Evolutionary conservation across 2,797 vertebrate species (phyloP).

Genomic region (Fundulus diaphanus): DNA sequence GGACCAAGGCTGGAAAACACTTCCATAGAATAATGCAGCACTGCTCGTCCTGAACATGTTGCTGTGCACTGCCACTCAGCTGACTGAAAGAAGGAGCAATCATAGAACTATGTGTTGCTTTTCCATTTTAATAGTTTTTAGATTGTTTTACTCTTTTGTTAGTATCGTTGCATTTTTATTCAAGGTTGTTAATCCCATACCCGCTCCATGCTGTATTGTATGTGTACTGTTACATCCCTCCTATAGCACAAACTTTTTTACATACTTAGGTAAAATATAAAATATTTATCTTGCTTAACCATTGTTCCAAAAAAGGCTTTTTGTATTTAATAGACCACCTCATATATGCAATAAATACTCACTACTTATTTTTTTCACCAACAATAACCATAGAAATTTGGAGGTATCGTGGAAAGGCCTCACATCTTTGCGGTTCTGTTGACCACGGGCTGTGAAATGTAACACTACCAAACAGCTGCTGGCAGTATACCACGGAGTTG

Average conservation of each 20-base stretch:
- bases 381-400: constrained; percentile 33
- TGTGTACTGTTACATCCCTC: neutral
- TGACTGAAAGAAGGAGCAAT: no score
- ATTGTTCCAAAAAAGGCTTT: neutral
- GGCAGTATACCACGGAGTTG: constrained; percentile 41
- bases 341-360: neutral
- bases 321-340: neutral
- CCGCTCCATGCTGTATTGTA: no score
- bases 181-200: no score
- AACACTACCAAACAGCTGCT: constrained; percentile 68
- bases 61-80: no score
- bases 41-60: no score
- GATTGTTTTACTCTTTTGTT: no score
- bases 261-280: neutral
- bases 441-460: constrained; percentile 64
- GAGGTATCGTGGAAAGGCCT: constrained; percentile 51
- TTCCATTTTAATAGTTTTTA: no score
- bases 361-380: constrained; percentile 13
- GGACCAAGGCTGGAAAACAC: no score
- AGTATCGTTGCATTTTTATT: no score
- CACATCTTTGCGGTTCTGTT: constrained; percentile 52
- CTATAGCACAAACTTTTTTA: neutral
- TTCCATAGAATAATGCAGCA: no score
- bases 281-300: constrained; percentile 14
- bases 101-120: no score